A percentile compares a stretch with the other conserved stretches of the same genome.
phyloP scores from a whole-genome alignment of 2,113 vertebrate genomes.

The Gavia stellata region DNA sequence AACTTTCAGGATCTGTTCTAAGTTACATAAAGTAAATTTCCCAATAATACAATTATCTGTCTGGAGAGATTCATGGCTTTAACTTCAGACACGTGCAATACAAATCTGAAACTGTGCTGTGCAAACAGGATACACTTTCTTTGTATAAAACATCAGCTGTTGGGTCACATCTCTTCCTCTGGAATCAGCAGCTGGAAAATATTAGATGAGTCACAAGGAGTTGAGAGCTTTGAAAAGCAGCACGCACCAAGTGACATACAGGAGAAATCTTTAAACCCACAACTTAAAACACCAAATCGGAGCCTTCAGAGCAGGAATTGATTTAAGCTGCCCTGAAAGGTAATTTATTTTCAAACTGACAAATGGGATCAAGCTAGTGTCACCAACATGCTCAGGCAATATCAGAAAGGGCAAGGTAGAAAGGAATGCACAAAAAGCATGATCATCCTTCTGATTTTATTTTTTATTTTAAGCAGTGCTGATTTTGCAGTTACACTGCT shows the following conservation, averaged over 20 bases:
- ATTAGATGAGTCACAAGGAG: conserved; percentile 35
- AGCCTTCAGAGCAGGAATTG: neutral
- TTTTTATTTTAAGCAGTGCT: neutral
- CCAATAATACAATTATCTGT: neutral
- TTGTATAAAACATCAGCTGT: conserved; percentile 22
- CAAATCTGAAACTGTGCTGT: neutral
- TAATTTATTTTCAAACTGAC: neutral
- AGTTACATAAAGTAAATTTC: neutral
- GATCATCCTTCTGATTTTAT: neutral
- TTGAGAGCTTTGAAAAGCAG: neutral
- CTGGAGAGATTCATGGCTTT: neutral
- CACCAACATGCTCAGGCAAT: accelerated
- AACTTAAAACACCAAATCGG: neutral
- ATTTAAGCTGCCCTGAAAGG: neutral
- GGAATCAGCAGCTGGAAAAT: conserved; percentile 40
- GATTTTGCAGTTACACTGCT: neutral
- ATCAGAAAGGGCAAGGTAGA: neutral
- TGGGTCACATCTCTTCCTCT: conserved; percentile 29
- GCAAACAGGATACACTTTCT: conserved; percentile 37
- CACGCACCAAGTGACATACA: neutral
- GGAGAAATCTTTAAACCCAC: neutral
- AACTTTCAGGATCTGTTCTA: neutral
- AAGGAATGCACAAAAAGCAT: neutral
- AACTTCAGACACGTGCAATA: neutral
- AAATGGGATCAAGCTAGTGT: neutral